These are phyloP conservation scores for Apamea crenata DNA, from an alignment of 2,888 invertebrate species.

Conservation along the genomic window DNA sequence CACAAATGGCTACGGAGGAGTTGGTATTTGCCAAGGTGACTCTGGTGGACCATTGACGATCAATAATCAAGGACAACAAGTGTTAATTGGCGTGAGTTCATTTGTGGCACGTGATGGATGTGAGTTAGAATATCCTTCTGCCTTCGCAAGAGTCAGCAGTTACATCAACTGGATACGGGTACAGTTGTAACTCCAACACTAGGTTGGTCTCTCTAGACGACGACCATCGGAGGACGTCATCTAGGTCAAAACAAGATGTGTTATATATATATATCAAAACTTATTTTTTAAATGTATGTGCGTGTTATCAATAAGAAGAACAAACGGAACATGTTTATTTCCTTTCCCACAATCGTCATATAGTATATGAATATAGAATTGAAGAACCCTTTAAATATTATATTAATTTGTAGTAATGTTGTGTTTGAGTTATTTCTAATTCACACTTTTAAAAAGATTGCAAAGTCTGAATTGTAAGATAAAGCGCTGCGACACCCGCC, in stretches of 20 bases:
- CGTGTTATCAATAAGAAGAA: neutral
- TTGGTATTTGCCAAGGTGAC: slow-evolving; percentile 84
- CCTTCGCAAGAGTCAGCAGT: slow-evolving; percentile 78
- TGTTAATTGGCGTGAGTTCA: slow-evolving; percentile 83
- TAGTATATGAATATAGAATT: neutral
- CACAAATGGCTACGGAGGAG: slow-evolving; percentile 80
- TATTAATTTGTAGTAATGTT: neutral
- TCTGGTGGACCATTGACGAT: slow-evolving; percentile 82
- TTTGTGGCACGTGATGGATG: slow-evolving; percentile 82
- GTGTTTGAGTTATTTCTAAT: neutral
- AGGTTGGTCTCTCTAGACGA: neutral
- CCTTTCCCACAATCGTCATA: neutral
- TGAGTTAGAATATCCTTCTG: slow-evolving; percentile 81
- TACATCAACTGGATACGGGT: slow-evolving; percentile 78
- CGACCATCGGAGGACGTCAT: neutral
- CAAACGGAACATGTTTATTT: slow-evolving; percentile 13
- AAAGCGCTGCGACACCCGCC: slow-evolving; percentile 23
- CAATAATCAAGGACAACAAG: slow-evolving; percentile 71
- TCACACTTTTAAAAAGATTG: neutral
- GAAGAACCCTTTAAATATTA: neutral
- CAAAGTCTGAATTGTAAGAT: slow-evolving; percentile 17
- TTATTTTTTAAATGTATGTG: slow-evolving; percentile 12
- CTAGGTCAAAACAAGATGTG: neutral
- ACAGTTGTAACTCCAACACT: slow-evolving; percentile 66
- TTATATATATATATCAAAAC: neutral